phyloP scores from a whole-genome alignment of 1,140 invertebrate species.

The Ganaspis sp. region DNA sequence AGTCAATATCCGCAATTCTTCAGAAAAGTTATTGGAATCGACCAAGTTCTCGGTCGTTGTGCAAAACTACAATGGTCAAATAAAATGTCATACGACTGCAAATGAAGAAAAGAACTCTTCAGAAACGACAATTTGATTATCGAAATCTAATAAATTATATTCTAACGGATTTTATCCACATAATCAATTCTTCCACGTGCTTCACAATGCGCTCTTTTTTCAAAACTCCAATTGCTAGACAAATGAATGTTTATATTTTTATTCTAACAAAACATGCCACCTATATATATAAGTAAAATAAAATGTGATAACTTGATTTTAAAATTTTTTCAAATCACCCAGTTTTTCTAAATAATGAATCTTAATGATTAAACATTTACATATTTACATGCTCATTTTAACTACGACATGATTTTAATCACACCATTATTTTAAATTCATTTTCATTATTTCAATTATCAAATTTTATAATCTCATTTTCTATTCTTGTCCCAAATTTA shows the following conservation, averaged over 20 bases:
- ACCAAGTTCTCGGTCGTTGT: not conserved
- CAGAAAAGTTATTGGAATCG: slow-evolving; percentile 3
- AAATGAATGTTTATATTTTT: slow-evolving; percentile 5
- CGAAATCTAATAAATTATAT: not conserved
- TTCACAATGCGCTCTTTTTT: not conserved
- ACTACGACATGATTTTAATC: too few relatives aligned
- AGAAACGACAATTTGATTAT: slow-evolving; percentile 13
- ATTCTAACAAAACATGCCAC: not conserved
- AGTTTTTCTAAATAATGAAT: too few relatives aligned
- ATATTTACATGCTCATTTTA: too few relatives aligned
- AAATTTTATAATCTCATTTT: too few relatives aligned
- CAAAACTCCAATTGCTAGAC: not conserved
- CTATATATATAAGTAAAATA: not conserved
- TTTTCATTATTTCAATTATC: too few relatives aligned
- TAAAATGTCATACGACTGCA: slow-evolving; percentile 1
- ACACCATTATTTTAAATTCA: too few relatives aligned
- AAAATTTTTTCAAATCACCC: not conserved
- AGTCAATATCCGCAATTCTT: not conserved
- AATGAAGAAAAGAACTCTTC: not conserved
- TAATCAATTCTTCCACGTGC: not conserved
- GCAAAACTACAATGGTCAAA: slow-evolving; percentile 9
- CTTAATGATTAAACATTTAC: not conserved
- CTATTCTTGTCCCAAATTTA: too few relatives aligned
- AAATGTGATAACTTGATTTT: not conserved
- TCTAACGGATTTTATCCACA: not conserved